phyloP scores from a whole-genome alignment of 2,797 vertebrate species.

The Cichlasoma orientale region DNA sequence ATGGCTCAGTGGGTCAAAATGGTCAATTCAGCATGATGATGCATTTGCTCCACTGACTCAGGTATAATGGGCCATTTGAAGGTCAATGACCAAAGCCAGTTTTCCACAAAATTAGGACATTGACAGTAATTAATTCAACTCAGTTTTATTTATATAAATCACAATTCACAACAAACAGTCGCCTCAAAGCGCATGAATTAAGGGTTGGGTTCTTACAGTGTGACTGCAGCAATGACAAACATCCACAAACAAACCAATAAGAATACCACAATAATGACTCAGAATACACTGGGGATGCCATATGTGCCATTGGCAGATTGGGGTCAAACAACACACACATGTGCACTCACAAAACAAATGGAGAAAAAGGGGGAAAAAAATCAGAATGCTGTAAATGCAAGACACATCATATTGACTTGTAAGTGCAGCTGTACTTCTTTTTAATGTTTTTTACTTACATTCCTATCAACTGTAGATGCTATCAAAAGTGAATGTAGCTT shows the following conservation, averaged over 20 bases:
- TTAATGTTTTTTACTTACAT: neutral
- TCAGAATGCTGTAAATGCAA: neutral
- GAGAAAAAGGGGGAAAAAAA: neutral
- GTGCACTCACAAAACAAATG: neutral
- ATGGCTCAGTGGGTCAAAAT: too few relatives aligned
- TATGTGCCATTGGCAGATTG: neutral
- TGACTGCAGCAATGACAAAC: neutral
- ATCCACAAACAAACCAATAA: constrained; percentile 1
- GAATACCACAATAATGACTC: neutral
- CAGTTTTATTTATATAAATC: too few relatives aligned
- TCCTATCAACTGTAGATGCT: neutral
- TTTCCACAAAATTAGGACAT: neutral
- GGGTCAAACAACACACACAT: neutral
- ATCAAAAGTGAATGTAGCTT: neutral
- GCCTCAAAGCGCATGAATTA: too few relatives aligned
- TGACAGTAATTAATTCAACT: neutral
- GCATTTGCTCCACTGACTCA: too few relatives aligned
- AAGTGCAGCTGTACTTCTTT: neutral
- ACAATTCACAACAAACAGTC: too few relatives aligned
- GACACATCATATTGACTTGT: neutral
- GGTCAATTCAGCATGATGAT: too few relatives aligned
- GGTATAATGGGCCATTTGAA: neutral
- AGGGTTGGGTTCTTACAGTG: neutral
- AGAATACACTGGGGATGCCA: neutral
- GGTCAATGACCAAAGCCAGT: neutral